These are phyloP conservation scores for Cosmorhoe ocellata DNA, from an alignment of 2,888 invertebrate species.

Conservation along the genomic window DNA sequence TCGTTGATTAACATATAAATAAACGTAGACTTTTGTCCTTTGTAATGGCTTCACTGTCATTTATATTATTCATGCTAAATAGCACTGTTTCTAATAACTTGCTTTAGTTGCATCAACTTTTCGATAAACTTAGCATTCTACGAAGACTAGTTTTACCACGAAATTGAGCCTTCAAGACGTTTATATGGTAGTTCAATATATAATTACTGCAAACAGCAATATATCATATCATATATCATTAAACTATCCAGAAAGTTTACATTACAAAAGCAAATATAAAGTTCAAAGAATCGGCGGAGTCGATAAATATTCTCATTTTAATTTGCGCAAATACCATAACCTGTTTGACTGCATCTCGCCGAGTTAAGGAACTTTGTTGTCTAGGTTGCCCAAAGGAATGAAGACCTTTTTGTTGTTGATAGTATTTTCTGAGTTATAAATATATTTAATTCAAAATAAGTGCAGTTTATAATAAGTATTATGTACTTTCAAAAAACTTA, in stretches of 20 bases:
- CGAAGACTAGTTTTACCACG: not conserved
- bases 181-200: conserved; percentile 9
- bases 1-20: conserved; percentile 20
- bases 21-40: not conserved
- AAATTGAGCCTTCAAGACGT: not conserved
- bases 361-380: conserved; percentile 23
- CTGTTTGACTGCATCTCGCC: conserved; percentile 30
- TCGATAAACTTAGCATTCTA: not conserved
- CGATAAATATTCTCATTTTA: conserved; percentile 31
- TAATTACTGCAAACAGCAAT: conserved; percentile 1
- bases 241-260: conserved; percentile 27
- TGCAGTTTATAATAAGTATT: not conserved
- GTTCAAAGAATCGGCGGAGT: conserved; percentile 26
- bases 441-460: not conserved
- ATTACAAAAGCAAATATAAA: conserved; percentile 25
- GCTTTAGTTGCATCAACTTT: not conserved
- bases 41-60: conserved; percentile 8
- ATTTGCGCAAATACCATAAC: conserved; percentile 34
- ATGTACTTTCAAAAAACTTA: too few species aligned
- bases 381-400: conserved; percentile 12
- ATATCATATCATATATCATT: too few species aligned
- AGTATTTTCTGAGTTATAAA: conserved; percentile 3
- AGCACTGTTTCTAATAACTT: not conserved
- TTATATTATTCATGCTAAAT: not conserved
- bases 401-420: conserved; percentile 5